phyloP scores from a whole-genome alignment of 2,888 invertebrate species.

The Leptopilina syphax region DNA sequence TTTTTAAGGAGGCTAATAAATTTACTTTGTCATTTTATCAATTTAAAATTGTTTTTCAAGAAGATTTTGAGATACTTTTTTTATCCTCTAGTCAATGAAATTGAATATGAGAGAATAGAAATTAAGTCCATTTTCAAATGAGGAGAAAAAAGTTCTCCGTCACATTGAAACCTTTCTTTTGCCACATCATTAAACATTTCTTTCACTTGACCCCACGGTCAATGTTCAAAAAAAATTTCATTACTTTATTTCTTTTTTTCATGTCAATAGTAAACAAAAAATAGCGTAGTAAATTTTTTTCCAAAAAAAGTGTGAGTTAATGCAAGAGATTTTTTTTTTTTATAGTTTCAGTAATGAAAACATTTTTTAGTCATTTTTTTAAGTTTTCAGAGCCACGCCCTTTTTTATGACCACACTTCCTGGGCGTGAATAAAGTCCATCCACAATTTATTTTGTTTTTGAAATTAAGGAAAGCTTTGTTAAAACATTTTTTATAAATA shows the following conservation, averaged over 20 bases:
- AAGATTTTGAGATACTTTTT: background rate
- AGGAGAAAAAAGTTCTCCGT: background rate
- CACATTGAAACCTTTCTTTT: background rate
- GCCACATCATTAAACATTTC: slow-evolving; percentile 9
- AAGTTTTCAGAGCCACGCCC: too few species aligned
- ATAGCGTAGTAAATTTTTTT: background rate
- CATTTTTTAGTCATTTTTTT: too few species aligned
- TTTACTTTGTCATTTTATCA: background rate
- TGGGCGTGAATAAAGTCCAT: too few species aligned
- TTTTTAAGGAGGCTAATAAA: background rate
- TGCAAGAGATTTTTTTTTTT: too few species aligned
- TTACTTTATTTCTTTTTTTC: background rate
- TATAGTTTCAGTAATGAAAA: too few species aligned
- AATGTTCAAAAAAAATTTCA: background rate
- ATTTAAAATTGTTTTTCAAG: background rate
- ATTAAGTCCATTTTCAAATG: background rate
- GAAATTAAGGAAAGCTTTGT: too few species aligned
- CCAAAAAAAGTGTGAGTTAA: too few species aligned
- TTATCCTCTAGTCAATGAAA: background rate
- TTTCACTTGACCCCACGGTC: background rate
- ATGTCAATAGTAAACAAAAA: background rate
- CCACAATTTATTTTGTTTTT: too few species aligned
- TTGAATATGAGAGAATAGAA: background rate
- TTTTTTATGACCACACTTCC: too few species aligned
- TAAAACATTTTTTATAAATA: too few species aligned